A percentile compares a stretch with the other conserved stretches of the same genome.
phyloP scores from a whole-genome alignment of 2,797 vertebrate species.

The Gymnopithys bicolor region DNA sequence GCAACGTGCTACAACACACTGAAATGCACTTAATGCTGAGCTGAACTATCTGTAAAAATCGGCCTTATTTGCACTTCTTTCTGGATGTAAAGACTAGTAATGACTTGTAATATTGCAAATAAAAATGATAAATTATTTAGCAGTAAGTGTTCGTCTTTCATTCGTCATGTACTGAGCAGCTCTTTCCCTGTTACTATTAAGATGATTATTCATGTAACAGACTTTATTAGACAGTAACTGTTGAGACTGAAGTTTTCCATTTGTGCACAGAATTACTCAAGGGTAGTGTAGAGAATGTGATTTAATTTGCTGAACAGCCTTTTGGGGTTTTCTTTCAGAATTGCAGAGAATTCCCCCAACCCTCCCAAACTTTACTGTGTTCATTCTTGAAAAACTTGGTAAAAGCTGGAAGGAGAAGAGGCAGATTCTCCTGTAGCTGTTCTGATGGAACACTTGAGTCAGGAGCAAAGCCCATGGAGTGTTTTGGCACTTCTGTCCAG shows the following conservation, averaged over 20 bases:
- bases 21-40: not conserved
- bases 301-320: not conserved
- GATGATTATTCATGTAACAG: not conserved
- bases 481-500: not conserved
- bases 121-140: conserved; percentile 55
- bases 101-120: conserved; percentile 41
- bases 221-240: not conserved
- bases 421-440: not conserved
- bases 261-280: not conserved
- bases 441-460: not conserved
- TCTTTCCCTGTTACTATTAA: not conserved
- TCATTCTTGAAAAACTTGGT: not conserved
- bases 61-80: not conserved
- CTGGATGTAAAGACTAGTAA: conserved; percentile 20
- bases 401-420: not conserved
- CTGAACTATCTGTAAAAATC: not conserved
- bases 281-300: not conserved
- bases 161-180: not conserved
- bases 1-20: not conserved
- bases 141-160: conserved; percentile 65
- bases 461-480: not conserved
- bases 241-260: not conserved
- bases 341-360: not conserved
- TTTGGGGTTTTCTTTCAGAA: not conserved
- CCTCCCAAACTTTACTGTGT: not conserved